phyloP scores from a whole-genome alignment of 2,888 invertebrate genomes.

The Tenthredo distinguenda region DNA sequence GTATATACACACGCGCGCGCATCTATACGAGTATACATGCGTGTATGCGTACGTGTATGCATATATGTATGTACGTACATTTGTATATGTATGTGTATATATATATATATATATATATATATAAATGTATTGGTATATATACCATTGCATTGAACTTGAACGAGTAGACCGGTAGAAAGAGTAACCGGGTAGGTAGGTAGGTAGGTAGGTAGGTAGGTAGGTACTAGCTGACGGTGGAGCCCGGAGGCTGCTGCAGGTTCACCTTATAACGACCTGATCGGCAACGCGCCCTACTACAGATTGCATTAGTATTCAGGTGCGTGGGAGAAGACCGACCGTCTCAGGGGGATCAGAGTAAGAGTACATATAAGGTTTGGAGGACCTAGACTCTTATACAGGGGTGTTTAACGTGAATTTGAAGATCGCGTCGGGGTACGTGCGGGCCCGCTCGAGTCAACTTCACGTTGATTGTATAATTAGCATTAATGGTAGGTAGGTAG shows the following conservation, averaged over 20 bases:
- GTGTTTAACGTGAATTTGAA: conserved; percentile 32
- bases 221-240: background rate
- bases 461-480: conserved; percentile 59
- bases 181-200: conserved; percentile 16
- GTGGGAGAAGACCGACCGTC: background rate
- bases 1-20: too few species aligned
- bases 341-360: conserved; percentile 1
- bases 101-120: too few species aligned
- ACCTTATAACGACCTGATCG: conserved; percentile 22
- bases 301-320: conserved; percentile 42
- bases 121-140: too few species aligned
- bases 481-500: conserved; percentile 59
- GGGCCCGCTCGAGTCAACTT: conserved; percentile 22
- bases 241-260: conserved; percentile 5
- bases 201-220: too few species aligned
- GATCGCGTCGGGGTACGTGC: conserved; percentile 23
- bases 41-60: too few species aligned
- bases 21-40: too few species aligned
- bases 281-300: conserved; percentile 14
- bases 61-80: too few species aligned
- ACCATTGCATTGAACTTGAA: conserved; percentile 20
- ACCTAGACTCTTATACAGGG: background rate
- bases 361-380: background rate
- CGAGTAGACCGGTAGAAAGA: background rate
- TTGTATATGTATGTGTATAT: too few species aligned